Percentiles rank a stretch among this genome's conserved stretches.
phyloP scores from a whole-genome alignment of 1,140 invertebrate species.

The Eciton burchellii region DNA sequence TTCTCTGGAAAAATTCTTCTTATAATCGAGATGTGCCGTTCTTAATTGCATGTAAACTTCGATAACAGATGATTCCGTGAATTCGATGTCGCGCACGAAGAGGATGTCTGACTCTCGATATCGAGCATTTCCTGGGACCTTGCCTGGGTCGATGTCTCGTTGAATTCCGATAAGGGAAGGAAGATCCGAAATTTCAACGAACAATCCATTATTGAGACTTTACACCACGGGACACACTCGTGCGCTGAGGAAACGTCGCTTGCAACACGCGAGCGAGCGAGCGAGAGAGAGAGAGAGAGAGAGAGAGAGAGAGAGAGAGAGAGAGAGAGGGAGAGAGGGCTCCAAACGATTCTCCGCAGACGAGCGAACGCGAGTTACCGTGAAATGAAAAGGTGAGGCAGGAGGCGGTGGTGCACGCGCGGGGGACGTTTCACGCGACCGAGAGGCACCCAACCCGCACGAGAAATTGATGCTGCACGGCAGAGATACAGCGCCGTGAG shows the following conservation, averaged over 20 bases:
- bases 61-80: slow-evolving; percentile 8
- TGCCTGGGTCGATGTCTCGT: background rate
- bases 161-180: background rate
- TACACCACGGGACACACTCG: background rate
- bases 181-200: background rate
- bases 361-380: slow-evolving; percentile 33
- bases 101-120: too few species aligned
- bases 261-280: slow-evolving; percentile 31
- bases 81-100: background rate
- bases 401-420: background rate
- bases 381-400: slow-evolving; percentile 57
- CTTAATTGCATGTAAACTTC: background rate
- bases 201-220: background rate
- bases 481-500: slow-evolving; percentile 46
- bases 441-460: background rate
- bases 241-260: slow-evolving; percentile 3
- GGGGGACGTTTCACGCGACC: background rate
- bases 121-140: background rate
- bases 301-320: too few species aligned
- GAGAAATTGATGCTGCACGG: slow-evolving; percentile 34
- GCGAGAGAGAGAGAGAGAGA: too few species aligned
- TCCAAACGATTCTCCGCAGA: slow-evolving; percentile 50
- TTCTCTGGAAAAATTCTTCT: background rate
- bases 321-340: too few species aligned
- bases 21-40: background rate